Conservation (phyloP, 2,797 vertebrate species). For the Pseudochirops cupreus region DNA sequence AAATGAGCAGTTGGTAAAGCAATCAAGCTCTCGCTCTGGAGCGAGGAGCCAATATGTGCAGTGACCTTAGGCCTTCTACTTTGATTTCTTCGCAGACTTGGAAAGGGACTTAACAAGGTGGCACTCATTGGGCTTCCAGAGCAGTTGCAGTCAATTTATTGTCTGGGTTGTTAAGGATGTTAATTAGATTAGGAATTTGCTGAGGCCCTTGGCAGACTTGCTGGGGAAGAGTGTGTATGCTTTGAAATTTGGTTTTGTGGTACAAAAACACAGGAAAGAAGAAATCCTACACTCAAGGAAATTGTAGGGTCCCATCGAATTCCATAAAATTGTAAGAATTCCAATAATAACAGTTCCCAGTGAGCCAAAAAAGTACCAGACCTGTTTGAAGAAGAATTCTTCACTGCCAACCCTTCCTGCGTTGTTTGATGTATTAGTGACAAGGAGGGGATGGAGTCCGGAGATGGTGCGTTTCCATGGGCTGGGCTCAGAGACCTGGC, state of each 20-base stretch:
- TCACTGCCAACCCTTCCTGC: slow-evolving; percentile 59
- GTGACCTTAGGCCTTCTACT: slow-evolving; percentile 77
- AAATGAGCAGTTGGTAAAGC: slow-evolving; percentile 87
- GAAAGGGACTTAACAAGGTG: slow-evolving; percentile 84
- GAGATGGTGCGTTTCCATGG: slow-evolving; percentile 3
- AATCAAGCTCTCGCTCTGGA: slow-evolving; percentile 81
- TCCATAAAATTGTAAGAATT: slow-evolving; percentile 82
- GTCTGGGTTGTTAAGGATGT: slow-evolving; percentile 82
- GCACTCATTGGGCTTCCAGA: slow-evolving; percentile 74
- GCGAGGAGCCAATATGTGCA: slow-evolving; percentile 77
- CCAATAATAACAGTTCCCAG: slow-evolving; percentile 79
- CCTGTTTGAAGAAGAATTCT: slow-evolving; percentile 77
- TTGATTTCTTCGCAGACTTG: slow-evolving; percentile 83
- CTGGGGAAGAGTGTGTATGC: slow-evolving; percentile 73
- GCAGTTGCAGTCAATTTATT: slow-evolving; percentile 80
- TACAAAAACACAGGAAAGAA: slow-evolving; percentile 81
- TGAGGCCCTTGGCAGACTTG: slow-evolving; percentile 76
- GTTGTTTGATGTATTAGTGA: slow-evolving; percentile 70
- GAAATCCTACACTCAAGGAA: slow-evolving; percentile 79
- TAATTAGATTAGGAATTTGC: slow-evolving; percentile 87
- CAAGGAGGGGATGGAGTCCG: slow-evolving; percentile 42
- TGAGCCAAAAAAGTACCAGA: slow-evolving; percentile 76
- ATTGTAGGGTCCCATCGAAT: slow-evolving; percentile 77
- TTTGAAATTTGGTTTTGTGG: slow-evolving; percentile 82
- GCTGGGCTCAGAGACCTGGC: slow-evolving; percentile 53